Evolutionary conservation across 2,113 vertebrate genomes (phyloP), one percentile per base, ranked within the genome.

Genomic region (Athene noctua): DNA sequence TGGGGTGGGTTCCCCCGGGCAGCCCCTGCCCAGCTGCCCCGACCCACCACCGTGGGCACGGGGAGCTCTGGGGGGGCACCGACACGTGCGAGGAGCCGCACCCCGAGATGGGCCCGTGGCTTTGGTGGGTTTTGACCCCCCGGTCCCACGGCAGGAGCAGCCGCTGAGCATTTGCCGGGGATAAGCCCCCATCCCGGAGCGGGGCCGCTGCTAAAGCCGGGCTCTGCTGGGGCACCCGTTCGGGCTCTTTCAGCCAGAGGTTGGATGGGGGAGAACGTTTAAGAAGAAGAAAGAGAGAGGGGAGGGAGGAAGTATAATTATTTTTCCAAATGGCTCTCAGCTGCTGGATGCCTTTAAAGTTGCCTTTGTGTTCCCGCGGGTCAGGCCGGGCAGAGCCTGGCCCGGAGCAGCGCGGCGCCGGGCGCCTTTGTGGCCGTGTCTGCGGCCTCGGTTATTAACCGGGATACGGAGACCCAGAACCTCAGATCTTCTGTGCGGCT

Each of bases 271-370:
- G 57, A 63, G 44, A 66, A 85, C 2, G 1, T 63, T 86, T 52
- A 58, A 79, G 80, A 58, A 83, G 62, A 93, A 91, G 93, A 86
- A 94, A 84, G 87, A 61, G 80, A 72, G 81, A 86, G 92, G 81
- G 90, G 88, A 58, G 90, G 83, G 88, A 96, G 85, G 79, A 88
- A 82, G 32, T 20, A 51, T 80, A 81, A 93, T 96, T 92, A 47
- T 90, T 92, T 96, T 87, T 80, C 68, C 87, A 57, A 77, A 32
- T 58, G 75, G 71, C 79, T 80, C 51, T 47, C 54, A 66, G 93
- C 86, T 5, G 51, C 75, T 34, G 71, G 84, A 34, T 74, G 85
- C 65, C 71, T 68, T 86, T 42, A 47, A 67, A 46, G 16, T 63
- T 90, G 27, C 49, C 36, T 47, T 68, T 91, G 66, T 73, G 75